phyloP scores from a whole-genome alignment of 1,140 invertebrate species.

The Drosophila nannoptera region DNA sequence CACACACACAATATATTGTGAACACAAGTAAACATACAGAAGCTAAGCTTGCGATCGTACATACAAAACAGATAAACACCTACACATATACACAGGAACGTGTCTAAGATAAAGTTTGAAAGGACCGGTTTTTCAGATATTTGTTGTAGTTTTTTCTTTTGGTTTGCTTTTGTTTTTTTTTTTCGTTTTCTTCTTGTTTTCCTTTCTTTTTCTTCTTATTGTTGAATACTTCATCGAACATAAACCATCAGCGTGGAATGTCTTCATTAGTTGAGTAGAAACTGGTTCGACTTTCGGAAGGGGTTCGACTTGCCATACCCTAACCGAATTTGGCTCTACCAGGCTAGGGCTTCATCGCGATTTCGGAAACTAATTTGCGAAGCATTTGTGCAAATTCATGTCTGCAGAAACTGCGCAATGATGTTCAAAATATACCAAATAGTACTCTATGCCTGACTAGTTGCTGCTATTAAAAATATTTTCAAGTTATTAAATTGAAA shows the following conservation, averaged over 20 bases:
- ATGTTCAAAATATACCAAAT: too few relatives aligned
- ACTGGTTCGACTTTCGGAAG: not conserved
- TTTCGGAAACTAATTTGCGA: too few relatives aligned
- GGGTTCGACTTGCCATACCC: slow-evolving; percentile 10
- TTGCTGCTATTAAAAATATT: too few relatives aligned
- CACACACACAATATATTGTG: not conserved
- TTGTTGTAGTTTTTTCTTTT: not conserved
- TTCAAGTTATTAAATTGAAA: too few relatives aligned
- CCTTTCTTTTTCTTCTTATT: slow-evolving; percentile 6
- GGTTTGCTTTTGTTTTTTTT: not conserved
- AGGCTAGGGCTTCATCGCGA: too few relatives aligned
- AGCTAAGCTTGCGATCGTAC: not conserved
- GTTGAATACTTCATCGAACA: slow-evolving; percentile 20
- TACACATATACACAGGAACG: not conserved
- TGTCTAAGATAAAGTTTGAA: slow-evolving; percentile 14
- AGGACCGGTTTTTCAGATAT: slow-evolving; percentile 19
- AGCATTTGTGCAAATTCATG: too few relatives aligned
- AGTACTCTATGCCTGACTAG: too few relatives aligned
- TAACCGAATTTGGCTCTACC: not conserved
- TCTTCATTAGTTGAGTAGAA: slow-evolving; percentile 33
- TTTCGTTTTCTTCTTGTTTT: too few relatives aligned
- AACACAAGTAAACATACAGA: not conserved
- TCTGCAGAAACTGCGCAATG: too few relatives aligned
- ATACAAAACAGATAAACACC: not conserved
- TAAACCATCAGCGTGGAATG: slow-evolving; percentile 27